These are phyloP conservation scores for Meandrusa payeni DNA, from an alignment of 2,888 invertebrate species.

Conservation along the genomic window DNA sequence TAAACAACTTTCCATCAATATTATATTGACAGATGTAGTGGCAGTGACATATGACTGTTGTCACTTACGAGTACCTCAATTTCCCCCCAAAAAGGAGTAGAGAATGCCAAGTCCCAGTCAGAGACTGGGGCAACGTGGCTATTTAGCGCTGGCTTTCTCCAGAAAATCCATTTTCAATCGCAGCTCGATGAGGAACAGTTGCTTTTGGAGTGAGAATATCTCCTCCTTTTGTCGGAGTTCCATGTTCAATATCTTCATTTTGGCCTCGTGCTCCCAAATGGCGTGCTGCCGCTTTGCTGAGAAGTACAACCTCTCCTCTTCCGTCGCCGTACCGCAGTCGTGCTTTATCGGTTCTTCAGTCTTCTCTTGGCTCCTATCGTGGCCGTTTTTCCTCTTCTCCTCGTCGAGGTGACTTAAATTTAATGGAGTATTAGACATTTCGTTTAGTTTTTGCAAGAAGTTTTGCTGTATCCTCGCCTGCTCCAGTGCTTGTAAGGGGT, in stretches of 20 bases:
- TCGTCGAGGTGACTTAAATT: constrained; percentile 72
- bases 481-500: constrained; percentile 65
- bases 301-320: constrained; percentile 67
- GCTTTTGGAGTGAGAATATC: constrained; percentile 74
- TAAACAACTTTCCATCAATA: constrained; percentile 4
- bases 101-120: background rate
- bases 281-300: constrained; percentile 73
- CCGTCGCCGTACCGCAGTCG: constrained; percentile 54
- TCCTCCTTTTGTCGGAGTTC: constrained; percentile 73
- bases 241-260: constrained; percentile 76
- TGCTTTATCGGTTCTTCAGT: constrained; percentile 47
- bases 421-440: constrained; percentile 67
- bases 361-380: constrained; percentile 42
- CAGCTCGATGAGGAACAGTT: constrained; percentile 71
- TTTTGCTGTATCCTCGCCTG: constrained; percentile 69
- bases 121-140: constrained; percentile 25
- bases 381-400: constrained; percentile 48
- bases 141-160: constrained; percentile 72
- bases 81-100: background rate
- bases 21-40: constrained; percentile 7
- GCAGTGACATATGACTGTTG: constrained; percentile 18
- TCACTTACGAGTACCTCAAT: constrained; percentile 2
- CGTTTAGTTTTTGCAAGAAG: constrained; percentile 64
- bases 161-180: constrained; percentile 76
- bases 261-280: constrained; percentile 74